Base-by-base conservation (phyloP, 2,113 vertebrate genomes). In the Sinocyclocheilus anshuiensis region DNA sequence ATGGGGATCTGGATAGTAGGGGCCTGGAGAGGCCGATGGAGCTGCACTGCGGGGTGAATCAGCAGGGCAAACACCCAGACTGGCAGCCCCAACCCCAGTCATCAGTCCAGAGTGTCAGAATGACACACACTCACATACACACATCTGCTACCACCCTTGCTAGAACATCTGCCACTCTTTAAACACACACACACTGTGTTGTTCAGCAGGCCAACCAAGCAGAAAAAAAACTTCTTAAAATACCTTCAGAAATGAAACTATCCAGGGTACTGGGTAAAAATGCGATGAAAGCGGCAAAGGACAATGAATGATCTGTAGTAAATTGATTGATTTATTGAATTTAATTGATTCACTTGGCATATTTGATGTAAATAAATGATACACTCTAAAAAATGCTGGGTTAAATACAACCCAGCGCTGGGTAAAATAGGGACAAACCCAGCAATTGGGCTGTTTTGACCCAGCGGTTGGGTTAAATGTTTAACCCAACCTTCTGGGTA, bases 101-200 rank as follows among this genome's bases (percentile, higher is more conserved):
- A 96, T 98, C 96, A 97, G 96, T 97, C 93, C 96, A 92, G 94
- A 94, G 94, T 95, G 96, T 96, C 97, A 97, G 93, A 94, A 57
- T 50, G 55, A 78, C 81, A 86, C 10, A 53, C 92, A 86, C 77
- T 92, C 91, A 89, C 88, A 87, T 85, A 63, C 84, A n/a, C 69
- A 90, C 92, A 92, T 89, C 89, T 86, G 86, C 88, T 89, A 90
- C 91, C 91, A 90, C 55, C 57, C 79, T 90, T 89, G 89, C 89
- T 91, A 90, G 77, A 92, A 91, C 93, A 92, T 89, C 88, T 87
- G 86, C 87, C 89, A 91, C 89, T 90, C 20, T 8, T 20, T 29
- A 82, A 26, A 71, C 22, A 77, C 16, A 83, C 16, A 83, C 10
- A 84, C 42, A 0, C 0, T 50, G 42, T 50, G 39, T 50, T 48